Conservation (phyloP, 2,888 invertebrate genomes). For the Pyrocoelia pectoralis region DNA sequence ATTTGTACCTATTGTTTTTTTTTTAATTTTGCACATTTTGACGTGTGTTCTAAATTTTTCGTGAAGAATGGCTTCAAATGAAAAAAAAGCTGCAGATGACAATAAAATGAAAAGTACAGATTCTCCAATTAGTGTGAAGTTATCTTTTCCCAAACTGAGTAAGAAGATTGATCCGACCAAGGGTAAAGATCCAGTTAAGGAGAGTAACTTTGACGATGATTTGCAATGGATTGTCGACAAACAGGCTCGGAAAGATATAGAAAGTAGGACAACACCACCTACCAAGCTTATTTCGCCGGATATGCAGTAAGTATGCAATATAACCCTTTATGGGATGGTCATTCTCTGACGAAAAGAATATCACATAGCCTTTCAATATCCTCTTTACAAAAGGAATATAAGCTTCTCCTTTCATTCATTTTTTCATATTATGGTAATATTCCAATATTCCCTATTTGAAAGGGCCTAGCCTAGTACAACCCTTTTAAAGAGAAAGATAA, state of each 20-base stretch:
- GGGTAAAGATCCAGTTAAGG: constrained; percentile 16
- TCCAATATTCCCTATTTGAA: no score
- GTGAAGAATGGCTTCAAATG: neutral
- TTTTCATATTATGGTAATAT: no score
- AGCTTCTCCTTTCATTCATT: no score
- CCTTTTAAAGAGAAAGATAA: no score
- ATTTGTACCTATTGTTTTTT: no score
- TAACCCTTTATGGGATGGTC: no score
- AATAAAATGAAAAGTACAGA: neutral
- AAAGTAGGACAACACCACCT: neutral
- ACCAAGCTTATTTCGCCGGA: constrained; percentile 29
- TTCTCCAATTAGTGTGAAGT: constrained; percentile 2
- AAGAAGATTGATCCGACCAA: neutral
- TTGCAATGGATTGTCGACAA: constrained; percentile 4
- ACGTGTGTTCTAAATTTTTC: neutral
- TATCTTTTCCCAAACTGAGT: constrained; percentile 18
- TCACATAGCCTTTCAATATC: no score
- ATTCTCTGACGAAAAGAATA: no score
- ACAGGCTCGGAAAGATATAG: neutral
- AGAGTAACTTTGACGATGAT: constrained; percentile 9
- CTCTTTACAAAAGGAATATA: no score
- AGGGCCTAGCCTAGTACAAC: no score
- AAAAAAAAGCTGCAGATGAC: neutral
- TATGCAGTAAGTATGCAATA: constrained; percentile 25
- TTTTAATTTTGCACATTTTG: no score